phyloP scores from a whole-genome alignment of 1,140 invertebrate genomes.

The Solenopsis fugax region DNA sequence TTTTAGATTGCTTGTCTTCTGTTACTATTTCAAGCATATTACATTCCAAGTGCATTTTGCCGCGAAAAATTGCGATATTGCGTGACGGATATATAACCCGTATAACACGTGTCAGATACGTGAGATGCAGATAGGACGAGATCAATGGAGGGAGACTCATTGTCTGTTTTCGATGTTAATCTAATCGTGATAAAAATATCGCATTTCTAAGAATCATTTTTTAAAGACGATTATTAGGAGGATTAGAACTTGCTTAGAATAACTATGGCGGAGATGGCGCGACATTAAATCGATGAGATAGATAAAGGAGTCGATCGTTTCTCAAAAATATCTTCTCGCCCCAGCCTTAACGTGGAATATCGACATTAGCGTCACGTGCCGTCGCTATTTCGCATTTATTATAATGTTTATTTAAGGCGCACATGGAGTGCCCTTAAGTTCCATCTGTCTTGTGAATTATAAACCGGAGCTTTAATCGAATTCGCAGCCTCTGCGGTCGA shows the following conservation, averaged over 20 bases:
- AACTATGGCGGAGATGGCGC: background rate
- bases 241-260: background rate
- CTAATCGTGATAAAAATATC: background rate
- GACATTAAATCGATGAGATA: background rate
- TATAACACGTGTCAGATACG: constrained; percentile 15
- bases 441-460: constrained; percentile 40
- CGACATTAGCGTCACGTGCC: background rate
- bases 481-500: background rate
- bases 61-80: constrained; percentile 28
- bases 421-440: constrained; percentile 51
- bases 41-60: constrained; percentile 14
- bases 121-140: constrained; percentile 9
- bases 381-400: constrained; percentile 45
- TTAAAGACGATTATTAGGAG: background rate
- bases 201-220: background rate
- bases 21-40: constrained; percentile 23
- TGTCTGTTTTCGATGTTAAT: background rate
- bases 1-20: constrained; percentile 15
- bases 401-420: constrained; percentile 58
- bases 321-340: constrained; percentile 1
- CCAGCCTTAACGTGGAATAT: background rate
- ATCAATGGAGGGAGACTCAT: background rate
- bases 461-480: constrained; percentile 50
- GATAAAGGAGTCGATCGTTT: background rate
- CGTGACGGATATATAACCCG: constrained; percentile 1